A percentile compares a stretch with the other conserved stretches of the same genome.
These are phyloP conservation scores for Nothobranchius kuhntae DNA, from an alignment of 2,113 vertebrate genomes.

Conservation along the genomic window DNA sequence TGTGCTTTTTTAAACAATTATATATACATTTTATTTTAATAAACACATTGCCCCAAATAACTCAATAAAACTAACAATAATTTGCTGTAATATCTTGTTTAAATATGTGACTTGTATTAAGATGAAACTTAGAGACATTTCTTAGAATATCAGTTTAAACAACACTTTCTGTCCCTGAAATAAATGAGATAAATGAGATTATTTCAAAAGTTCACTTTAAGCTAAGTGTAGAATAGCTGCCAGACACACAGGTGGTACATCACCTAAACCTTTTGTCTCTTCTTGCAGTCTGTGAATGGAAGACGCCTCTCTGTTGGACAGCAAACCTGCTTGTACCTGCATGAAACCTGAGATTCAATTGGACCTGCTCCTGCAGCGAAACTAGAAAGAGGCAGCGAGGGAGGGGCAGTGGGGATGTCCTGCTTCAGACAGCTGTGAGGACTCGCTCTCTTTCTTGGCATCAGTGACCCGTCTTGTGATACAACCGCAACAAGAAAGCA, in stretches of 20 bases:
- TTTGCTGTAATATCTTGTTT: too few species aligned
- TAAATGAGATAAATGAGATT: too few species aligned
- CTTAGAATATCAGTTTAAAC: too few species aligned
- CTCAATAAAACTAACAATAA: too few species aligned
- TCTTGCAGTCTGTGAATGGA: conserved; percentile 56
- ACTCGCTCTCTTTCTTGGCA: conserved; percentile 29
- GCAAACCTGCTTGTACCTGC: conserved; percentile 49
- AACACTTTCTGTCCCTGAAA: too few species aligned
- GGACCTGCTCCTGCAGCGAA: conserved; percentile 49
- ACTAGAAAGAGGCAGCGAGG: conserved; percentile 36
- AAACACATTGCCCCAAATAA: too few species aligned
- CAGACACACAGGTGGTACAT: conserved; percentile 15
- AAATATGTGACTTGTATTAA: too few species aligned
- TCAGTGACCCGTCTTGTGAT: conserved; percentile 44
- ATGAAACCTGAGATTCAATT: conserved; percentile 58
- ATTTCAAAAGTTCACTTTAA: neutral
- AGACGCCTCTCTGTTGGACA: conserved; percentile 58
- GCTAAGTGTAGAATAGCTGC: neutral
- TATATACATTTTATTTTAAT: too few species aligned
- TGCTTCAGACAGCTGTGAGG: conserved; percentile 44
- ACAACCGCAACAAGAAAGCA: conserved; percentile 57
- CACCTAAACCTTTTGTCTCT: conserved; percentile 42
- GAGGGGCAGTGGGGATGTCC: conserved; percentile 62
- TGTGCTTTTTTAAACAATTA: too few species aligned
- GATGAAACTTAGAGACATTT: too few species aligned